Evolutionary conservation across 2,113 vertebrate species (phyloP), one percentile per base, ranked within the genome.

Genomic region (Panurus biarmicus): DNA sequence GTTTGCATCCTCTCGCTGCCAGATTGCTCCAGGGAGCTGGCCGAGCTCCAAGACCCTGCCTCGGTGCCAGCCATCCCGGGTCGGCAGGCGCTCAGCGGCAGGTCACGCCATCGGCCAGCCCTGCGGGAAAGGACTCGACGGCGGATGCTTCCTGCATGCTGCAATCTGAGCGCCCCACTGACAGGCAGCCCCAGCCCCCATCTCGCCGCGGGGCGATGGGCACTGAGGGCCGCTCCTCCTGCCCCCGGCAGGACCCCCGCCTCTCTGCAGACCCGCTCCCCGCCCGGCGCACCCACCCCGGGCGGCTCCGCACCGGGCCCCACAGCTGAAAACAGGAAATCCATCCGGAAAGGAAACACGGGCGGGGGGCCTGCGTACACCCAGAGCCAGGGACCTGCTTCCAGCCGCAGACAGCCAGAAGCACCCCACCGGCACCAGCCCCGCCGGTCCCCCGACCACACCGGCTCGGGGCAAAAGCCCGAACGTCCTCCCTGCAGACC

Each of bases 281-380:
- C 48, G 7, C 77, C 87, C 13, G 8, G 57, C 45, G 13, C 85
- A 72, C 87, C 86, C 81, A 80, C 90, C 90, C 29, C 7, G n/a
- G 35, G 90, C 57, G 15, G 93, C 94, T 89, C 85, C 14, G 74
- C 81, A 81, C n/a, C 25, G 62, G 91, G 93, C 94, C 95, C 88
- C 93, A 89, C 31, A 65, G 71, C 78, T 4, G 75, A 96, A 96
- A 96, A 96, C 96, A 96, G 96, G 96, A 96, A 96, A 96, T 73
- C 95, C 85, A 96, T 94, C 96, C 96, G 96, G 96, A 96, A 96
- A 96, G 96, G 95, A 96, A 96, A 87, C 85, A 73, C 79, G 64
- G 96, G 96, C 45, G 92, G 90, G 96, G 94, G 92, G 75, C 70
- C 94, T 19, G 77, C 20, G 3, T 7, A 75, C 81, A 89, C 81